Conservation (phyloP, 2,888 invertebrate genomes). For the Cephonodes hylas region DNA sequence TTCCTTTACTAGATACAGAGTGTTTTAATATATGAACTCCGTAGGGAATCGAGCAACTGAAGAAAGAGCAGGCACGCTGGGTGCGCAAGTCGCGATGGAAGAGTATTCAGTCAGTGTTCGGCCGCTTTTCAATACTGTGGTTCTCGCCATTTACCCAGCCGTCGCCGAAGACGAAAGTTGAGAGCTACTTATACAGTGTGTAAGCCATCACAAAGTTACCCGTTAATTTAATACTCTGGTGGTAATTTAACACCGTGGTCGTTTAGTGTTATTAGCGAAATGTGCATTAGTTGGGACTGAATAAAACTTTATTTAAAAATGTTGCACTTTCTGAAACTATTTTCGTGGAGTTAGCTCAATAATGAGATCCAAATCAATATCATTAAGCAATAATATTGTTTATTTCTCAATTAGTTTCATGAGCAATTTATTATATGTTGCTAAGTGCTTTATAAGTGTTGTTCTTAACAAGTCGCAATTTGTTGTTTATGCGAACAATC, state of each 20-base stretch:
- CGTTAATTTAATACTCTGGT: not conserved
- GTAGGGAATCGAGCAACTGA: conserved; percentile 97
- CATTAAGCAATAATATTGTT: conserved; percentile 37
- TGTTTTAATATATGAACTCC: not conserved
- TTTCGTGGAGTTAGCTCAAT: not conserved
- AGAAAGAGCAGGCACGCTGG: conserved; percentile 97
- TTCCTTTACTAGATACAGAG: not conserved
- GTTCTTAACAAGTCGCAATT: not conserved
- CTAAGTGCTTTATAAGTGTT: conserved; percentile 14
- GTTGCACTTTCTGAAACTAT: not conserved
- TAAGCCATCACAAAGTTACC: not conserved
- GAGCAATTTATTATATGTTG: conserved; percentile 14
- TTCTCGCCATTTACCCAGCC: conserved; percentile 96
- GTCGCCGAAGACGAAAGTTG: conserved; percentile 87
- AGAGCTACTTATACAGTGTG: conserved; percentile 92
- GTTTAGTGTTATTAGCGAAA: not conserved
- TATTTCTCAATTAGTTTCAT: conserved; percentile 23
- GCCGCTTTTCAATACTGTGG: conserved; percentile 96
- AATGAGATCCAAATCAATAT: conserved; percentile 10
- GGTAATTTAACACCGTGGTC: not conserved
- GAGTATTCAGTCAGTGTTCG: conserved; percentile 98
- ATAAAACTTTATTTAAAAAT: not conserved
- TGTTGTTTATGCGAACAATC: not conserved
- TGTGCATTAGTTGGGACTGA: not conserved
- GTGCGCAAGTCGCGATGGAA: conserved; percentile 95